Base-by-base conservation (phyloP, 2,113 vertebrate genomes). In the Oryzias woworae region DNA sequence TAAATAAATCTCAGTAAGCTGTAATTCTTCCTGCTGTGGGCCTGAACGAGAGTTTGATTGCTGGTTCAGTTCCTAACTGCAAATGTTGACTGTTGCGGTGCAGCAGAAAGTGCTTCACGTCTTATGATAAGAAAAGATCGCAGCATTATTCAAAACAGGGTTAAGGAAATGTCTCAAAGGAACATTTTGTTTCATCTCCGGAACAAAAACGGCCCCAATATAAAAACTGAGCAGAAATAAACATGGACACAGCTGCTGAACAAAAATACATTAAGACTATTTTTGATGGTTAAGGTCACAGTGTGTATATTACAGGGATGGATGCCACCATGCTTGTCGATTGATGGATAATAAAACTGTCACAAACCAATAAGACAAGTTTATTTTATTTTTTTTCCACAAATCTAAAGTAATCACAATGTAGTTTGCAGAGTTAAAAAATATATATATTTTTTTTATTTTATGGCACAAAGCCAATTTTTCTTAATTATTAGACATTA, bases 111-210 rank as follows among this genome's bases (percentile, higher is more conserved):
- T 22, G 36, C 59, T 60, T 16, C 62, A 44, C 43, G 14, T 86
- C 69, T 56, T 65, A 64, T 56, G 71, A 66, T 69, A 52, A 67
- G 75, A 61, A 73, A 64, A 65, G 71, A 81, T 75, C 60, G 64
- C 63, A 77, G 58, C 18, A 62, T 61, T 58, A 66, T 63, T 58
- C 75, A 69, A 56, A 24, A 6, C 17, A 55, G 18, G 52, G 59
- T 47, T 45, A 17, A 61, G 31, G 22, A 48, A 7, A 49, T 43
- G 14, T 49, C 8, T 10, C 12, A 36, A 42, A 26, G 45, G 73
- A 55, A 24, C 48, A 47, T 43, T 48, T 54, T 53, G 52, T 58
- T 53, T 31, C 60, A 26, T 3, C 43, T 4, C 20, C 36, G 2
- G 51, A 56, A 76, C 57, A 47, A 50, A 45, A 58, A 24, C 43